Evolutionary conservation across 2,113 vertebrate genomes (phyloP), one percentile per base, ranked within the genome.

Genomic region (Pelecanoides urinatrix): DNA sequence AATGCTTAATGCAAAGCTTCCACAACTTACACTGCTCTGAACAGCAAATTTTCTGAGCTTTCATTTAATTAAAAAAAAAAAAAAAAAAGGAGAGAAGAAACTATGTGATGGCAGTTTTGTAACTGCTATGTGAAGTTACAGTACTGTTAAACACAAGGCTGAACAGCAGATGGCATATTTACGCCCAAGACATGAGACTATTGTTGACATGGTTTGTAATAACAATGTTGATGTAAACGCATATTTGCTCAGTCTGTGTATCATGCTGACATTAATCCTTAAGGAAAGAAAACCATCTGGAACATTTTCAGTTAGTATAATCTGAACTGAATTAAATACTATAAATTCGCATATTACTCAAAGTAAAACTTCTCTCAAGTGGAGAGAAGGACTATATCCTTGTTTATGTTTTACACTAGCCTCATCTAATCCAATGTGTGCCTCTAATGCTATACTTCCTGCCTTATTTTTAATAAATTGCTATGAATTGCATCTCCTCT

Each of bases 111-210:
- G 74, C n/a, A 83, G 58, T 73, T 94, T 90, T 91, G 38, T 90
- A 71, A 74, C 40, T 68, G 42, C 65, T 59, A 59, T 74, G 74
- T 66, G 78, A 88, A 94, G 73, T 85, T 90, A 66, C 44, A 93
- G 42, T 71, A 52, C 73, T 95, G 94, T 92, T 93, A 88, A 97
- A 94, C 50, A 90, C 88, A 55, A 82, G 44, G 92, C 73, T 89
- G 91, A 92, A 95, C 77, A 96, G 92, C 93, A 97, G 95, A 97
- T 97, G 95, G 92, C 92, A 96, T 81, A 81, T 96, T 94, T 96
- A 90, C 11, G 2, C 40, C 75, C 77, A 94, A 93, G 66, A 83
- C 73, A 53, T 32, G 38, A 87, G 25, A 72, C 76, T 58, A 12
- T 85, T 94, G 70, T 94, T 97, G 94, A 97, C 68, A 67, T 59